phyloP scores from a whole-genome alignment of 2,113 vertebrate species.

The Odontophorus gujanensis region DNA sequence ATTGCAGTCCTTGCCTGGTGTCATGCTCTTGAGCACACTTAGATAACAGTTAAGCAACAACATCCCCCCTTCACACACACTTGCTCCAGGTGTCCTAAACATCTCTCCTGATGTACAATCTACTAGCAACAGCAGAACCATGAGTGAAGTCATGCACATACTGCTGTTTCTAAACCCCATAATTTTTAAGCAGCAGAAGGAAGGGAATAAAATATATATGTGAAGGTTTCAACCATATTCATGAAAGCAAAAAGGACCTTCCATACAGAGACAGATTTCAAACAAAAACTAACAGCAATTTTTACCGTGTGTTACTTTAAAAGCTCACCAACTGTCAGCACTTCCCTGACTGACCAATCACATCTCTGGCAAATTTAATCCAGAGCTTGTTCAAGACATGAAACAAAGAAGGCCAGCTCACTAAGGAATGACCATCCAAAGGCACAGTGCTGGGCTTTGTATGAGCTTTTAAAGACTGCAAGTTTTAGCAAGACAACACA shows the following conservation, averaged over 20 bases:
- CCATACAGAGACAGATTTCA: neutral
- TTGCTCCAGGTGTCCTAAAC: neutral
- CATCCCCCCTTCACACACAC: rapidly evolving
- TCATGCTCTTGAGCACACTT: neutral
- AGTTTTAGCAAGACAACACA: neutral
- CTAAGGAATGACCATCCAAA: neutral
- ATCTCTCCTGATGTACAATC: neutral
- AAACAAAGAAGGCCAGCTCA: constrained; percentile 29
- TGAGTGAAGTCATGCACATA: neutral
- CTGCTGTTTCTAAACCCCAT: neutral
- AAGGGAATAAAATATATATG: neutral
- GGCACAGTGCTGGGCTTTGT: neutral
- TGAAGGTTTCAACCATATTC: neutral
- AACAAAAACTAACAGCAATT: constrained; percentile 15
- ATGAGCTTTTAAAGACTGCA: neutral
- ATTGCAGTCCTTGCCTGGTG: neutral
- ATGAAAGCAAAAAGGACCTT: constrained; percentile 9
- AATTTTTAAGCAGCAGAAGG: neutral
- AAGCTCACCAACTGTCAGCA: constrained; percentile 16
- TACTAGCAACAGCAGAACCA: neutral
- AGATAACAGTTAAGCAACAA: neutral
- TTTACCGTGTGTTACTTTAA: constrained; percentile 19
- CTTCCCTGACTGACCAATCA: constrained; percentile 60
- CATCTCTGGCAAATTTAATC: constrained; percentile 42
- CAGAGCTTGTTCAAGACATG: neutral